Evolutionary conservation across 2,113 vertebrate species (phyloP).

Genomic region (Fulmarus glacialis): DNA sequence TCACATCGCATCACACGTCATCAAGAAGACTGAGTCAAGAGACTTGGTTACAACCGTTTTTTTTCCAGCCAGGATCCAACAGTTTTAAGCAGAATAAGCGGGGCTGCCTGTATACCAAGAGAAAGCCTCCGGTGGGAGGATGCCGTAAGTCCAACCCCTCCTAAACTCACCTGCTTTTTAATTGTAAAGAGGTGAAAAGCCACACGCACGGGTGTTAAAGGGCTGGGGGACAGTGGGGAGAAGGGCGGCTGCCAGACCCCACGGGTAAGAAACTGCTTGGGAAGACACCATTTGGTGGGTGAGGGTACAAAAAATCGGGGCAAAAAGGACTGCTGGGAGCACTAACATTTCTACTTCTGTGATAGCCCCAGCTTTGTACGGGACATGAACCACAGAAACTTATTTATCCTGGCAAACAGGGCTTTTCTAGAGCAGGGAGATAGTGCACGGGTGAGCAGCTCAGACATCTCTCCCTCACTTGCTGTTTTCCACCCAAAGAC

Average conservation of each 20-base stretch:
- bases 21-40: neutral
- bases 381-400: neutral
- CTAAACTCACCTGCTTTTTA: neutral
- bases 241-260: neutral
- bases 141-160: neutral
- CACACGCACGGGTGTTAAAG: fast-evolving
- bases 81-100: neutral
- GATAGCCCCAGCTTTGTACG: fast-evolving
- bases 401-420: neutral
- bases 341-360: neutral
- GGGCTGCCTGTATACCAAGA: neutral
- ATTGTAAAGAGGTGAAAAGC: neutral
- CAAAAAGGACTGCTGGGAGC: neutral
- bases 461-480: neutral
- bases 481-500: neutral
- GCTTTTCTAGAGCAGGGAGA: neutral
- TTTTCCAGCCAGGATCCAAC: neutral
- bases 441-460: fast-evolving
- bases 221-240: neutral
- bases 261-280: fast-evolving
- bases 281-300: neutral
- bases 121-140: neutral
- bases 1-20: neutral
- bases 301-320: fast-evolving
- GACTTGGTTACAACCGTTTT: fast-evolving